Base-by-base conservation (phyloP, 2,888 invertebrate species). In the Lepetodrilus schrolli region DNA sequence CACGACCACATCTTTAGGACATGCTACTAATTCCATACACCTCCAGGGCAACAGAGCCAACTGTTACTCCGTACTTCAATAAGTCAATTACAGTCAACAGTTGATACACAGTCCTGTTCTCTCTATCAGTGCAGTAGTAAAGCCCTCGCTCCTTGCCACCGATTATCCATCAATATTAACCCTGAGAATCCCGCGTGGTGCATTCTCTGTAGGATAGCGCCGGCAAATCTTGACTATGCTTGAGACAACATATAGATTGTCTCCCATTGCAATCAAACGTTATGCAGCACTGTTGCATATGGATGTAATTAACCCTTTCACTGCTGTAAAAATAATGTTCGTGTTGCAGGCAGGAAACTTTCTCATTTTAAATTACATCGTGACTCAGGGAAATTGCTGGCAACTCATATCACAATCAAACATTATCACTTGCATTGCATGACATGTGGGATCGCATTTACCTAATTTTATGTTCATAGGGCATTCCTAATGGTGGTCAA, bases 71-170 rank as follows among this genome's bases (percentile, higher is more conserved):
- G 26, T 34, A 5, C 58, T 58, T 13, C 58, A 17, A 4, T 58
- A 58, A 58, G 58, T 58, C 58, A 58, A 58, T 58, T 58, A 58
- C 43, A 13, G 4, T 43, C 43, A 0, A 43, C 43, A 43, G 43
- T 43, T 43, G 43, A 43, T 17, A 43, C 43, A 43, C 13, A 43
- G n/a, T 17, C n/a, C n/a, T n/a, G n/a, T 43, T 43, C 43, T 43
- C 43, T 43, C 43, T 43, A 43, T 43, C 13, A 43, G n/a, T 43
- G 43, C 43, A 17, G 8, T 5, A 13, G 17, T 43, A 43, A 43
- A 17, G 43, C 13, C 43, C 13, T 13, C 4, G n/a, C 43, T 43
- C 13, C 13, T 43, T 43, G n/a, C 17, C 13, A 13, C 4, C 43
- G 17, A 17, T 17, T 43, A 43, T 17, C 43, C 43, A 43, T 17